Percentiles rank a stretch among this genome's conserved stretches.
Evolutionary conservation across 1,140 invertebrate species (phyloP).

Genomic region (Mesaphorura yosii): DNA sequence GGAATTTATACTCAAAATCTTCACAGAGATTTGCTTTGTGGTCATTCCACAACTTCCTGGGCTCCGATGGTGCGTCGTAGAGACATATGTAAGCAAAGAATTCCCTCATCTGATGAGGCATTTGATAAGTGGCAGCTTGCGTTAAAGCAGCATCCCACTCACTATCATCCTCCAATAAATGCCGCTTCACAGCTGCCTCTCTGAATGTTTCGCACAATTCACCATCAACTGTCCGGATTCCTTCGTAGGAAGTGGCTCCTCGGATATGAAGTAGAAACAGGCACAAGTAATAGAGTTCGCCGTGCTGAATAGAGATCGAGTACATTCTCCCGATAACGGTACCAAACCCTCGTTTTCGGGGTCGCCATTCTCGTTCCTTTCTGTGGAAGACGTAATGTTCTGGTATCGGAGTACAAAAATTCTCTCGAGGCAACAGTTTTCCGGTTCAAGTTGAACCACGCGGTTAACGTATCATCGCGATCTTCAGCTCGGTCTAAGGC

Average conservation of each 20-base stretch:
- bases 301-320: constrained; percentile 1
- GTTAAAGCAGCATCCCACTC: background rate
- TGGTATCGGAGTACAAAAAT: constrained; percentile 22
- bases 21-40: constrained; percentile 2
- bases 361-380: constrained; percentile 21
- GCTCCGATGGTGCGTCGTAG: background rate
- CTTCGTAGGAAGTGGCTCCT: constrained; percentile 28
- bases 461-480: constrained; percentile 25
- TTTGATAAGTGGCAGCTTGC: constrained; percentile 2
- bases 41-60: background rate
- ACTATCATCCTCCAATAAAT: constrained; percentile 1
- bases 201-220: constrained; percentile 14
- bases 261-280: constrained; percentile 12
- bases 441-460: constrained; percentile 21
- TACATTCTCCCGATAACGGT: constrained; percentile 4
- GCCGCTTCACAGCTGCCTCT: constrained; percentile 13
- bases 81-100: constrained; percentile 8
- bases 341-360: constrained; percentile 4
- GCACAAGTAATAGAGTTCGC: constrained; percentile 8
- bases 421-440: background rate
- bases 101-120: constrained; percentile 6
- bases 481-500: constrained; percentile 6
- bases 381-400: constrained; percentile 18
- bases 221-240: constrained; percentile 16
- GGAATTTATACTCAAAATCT: background rate